Base-by-base conservation (phyloP, 37 sponge, comb jelly and placozoan species). In the Geodia barretti region DNA sequence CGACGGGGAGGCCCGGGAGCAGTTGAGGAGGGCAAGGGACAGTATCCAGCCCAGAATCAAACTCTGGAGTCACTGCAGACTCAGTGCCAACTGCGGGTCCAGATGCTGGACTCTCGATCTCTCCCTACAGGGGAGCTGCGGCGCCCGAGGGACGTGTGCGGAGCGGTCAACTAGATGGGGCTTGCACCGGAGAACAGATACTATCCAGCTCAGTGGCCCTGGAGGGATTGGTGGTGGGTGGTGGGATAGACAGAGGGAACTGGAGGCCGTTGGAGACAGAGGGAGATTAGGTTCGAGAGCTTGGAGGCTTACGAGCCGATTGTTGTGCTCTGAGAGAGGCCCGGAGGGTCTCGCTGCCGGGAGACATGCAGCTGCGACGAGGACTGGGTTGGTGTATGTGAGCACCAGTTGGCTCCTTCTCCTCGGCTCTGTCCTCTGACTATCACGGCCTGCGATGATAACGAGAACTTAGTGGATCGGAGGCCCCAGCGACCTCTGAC, bases 291-390 rank as follows among this genome's bases (percentile, higher is more conserved):
- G 58, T 87, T 28, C 60, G 39, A 1, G 76, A 87, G 37, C 64
- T 87, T 24, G 43, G 76, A 47, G 71, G 58, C 65, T 35, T 87
- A 34, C 80, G 41, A 14, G 32, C 37, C 41, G 75, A 39, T 60
- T 87, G 2, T 60, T 62, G 39, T 38, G 62, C 33, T 68, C 47
- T 43, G 70, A 87, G 41, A 70, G 75, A 30, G 41, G 61, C 14
- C 41, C 69, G 43, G 88, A 87, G 71, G 75, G 47, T 36, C 70
- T 87, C n/a, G 38, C 60, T 37, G 9, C 30, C 25, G 82, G 74
- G 33, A 74, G 58, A 34, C 70, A 87, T 4, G 70, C n/a, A 68
- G 20, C 64, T 81, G n/a, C 24, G 38, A 14, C 24, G 32, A 36
- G 11, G n/a, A 38, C 31, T 71, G 7, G n/a, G n/a, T n/a, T n/a